phyloP scores from a whole-genome alignment of 1,140 invertebrate species.

The Papilio polytes region DNA sequence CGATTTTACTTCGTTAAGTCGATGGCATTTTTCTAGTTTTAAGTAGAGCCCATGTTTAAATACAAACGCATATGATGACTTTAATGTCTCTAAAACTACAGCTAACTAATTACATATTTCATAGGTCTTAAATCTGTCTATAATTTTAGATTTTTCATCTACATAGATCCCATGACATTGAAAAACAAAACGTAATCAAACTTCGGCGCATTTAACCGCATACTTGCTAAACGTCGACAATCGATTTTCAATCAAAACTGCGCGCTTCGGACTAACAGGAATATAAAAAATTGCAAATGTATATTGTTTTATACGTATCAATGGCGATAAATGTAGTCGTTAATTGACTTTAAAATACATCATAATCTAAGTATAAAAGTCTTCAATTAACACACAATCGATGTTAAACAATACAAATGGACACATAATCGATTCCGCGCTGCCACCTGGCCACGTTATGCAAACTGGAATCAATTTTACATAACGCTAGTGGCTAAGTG shows the following conservation, averaged over 20 bases:
- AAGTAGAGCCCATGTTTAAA: neutral
- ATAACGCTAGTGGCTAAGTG: neutral
- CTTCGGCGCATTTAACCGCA: neutral
- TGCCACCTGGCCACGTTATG: slow-evolving; percentile 18
- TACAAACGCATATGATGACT: neutral
- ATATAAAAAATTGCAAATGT: neutral
- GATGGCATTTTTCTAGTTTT: neutral
- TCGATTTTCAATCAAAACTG: neutral
- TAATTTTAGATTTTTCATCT: too few species aligned
- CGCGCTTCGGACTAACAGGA: neutral
- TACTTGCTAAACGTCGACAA: neutral
- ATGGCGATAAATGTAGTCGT: neutral
- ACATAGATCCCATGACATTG: too few species aligned
- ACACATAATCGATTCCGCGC: neutral
- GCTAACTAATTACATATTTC: too few species aligned
- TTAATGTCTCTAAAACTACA: neutral
- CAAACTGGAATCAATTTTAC: neutral
- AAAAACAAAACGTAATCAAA: neutral
- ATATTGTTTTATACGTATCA: neutral
- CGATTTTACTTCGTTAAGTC: too few species aligned
- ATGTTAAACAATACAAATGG: neutral
- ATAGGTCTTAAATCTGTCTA: too few species aligned
- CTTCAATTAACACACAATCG: neutral
- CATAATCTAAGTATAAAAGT: neutral
- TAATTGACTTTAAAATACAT: neutral